phyloP scores from a whole-genome alignment of 30 jellyfish, hydroid and myxozoan genomes.

The Turritopsis rubra region DNA sequence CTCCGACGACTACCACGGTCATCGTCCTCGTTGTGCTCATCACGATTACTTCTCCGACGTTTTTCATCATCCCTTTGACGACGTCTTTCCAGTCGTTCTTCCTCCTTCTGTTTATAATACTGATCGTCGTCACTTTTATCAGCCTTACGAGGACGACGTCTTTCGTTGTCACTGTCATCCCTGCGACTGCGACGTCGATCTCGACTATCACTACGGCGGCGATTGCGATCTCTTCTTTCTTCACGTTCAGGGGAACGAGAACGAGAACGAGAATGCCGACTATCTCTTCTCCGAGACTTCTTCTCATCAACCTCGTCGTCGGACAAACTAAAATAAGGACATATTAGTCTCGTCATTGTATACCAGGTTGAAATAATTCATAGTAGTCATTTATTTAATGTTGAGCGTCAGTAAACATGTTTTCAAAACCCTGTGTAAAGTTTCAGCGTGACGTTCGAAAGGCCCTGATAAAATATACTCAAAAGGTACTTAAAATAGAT shows the following conservation, averaged over 20 bases:
- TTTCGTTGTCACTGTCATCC: constrained; percentile 10
- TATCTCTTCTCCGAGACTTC: not conserved
- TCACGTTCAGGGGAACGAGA: not conserved
- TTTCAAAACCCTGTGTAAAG: no score
- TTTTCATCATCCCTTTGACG: constrained; percentile 3
- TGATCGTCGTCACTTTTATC: constrained; percentile 22
- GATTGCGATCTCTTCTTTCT: not conserved
- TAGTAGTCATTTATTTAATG: no score
- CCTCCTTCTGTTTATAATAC: constrained; percentile 22
- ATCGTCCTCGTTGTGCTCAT: constrained; percentile 1
- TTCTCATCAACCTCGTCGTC: constrained; percentile 1
- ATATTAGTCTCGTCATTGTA: no score
- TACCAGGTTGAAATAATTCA: no score
- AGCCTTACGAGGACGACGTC: constrained; percentile 15
- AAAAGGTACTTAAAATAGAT: no score
- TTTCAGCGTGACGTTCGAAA: no score
- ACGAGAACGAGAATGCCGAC: not conserved
- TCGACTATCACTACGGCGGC: constrained; percentile 15
- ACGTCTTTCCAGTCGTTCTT: constrained; percentile 25
- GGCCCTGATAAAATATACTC: no score
- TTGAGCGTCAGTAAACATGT: no score
- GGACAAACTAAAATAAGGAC: not conserved
- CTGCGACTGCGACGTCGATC: constrained; percentile 28
- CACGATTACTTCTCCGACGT: not conserved
- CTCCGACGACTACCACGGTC: not conserved